Evolutionary conservation across 2,888 invertebrate species (phyloP).

Genomic region (Macaria notata): DNA sequence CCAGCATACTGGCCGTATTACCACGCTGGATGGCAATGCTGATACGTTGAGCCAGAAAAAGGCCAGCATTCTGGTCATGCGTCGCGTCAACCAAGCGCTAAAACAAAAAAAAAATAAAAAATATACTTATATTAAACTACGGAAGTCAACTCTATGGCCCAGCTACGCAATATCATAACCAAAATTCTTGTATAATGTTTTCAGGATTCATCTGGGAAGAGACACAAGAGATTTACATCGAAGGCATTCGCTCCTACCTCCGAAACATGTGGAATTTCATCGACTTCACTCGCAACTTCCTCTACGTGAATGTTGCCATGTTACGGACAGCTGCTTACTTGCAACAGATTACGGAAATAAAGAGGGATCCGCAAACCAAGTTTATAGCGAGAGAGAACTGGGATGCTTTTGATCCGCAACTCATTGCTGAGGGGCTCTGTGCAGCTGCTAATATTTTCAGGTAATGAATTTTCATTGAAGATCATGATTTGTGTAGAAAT

Average conservation of each 20-base stretch:
- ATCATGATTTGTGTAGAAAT: no score
- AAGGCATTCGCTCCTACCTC: conserved; percentile 93
- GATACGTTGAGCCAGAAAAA: no score
- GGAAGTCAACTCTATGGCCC: no score
- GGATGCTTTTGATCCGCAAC: conserved; percentile 96
- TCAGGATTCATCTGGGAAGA: conserved; percentile 95
- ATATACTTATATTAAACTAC: no score
- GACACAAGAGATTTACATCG: conserved; percentile 93
- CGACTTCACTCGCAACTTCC: conserved; percentile 94
- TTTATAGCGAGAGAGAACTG: conserved; percentile 92
- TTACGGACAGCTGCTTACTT: conserved; percentile 88
- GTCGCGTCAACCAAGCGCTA: no score
- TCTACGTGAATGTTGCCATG: conserved; percentile 89
- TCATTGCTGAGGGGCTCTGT: conserved; percentile 96
- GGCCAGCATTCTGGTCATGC: no score
- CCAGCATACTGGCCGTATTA: no score
- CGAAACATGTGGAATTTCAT: conserved; percentile 98
- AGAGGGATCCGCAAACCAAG: conserved; percentile 85
- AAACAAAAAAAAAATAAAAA: no score
- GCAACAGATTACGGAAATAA: conserved; percentile 88
- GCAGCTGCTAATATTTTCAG: conserved; percentile 97
- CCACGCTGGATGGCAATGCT: no score
- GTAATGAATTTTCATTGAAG: conserved; percentile 52
- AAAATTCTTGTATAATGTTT: conserved; percentile 2
- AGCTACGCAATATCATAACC: no score